Percentiles rank a stretch among this genome's conserved stretches.
Evolutionary conservation across 2,113 vertebrate genomes (phyloP).

Genomic region (Solea senegalensis): DNA sequence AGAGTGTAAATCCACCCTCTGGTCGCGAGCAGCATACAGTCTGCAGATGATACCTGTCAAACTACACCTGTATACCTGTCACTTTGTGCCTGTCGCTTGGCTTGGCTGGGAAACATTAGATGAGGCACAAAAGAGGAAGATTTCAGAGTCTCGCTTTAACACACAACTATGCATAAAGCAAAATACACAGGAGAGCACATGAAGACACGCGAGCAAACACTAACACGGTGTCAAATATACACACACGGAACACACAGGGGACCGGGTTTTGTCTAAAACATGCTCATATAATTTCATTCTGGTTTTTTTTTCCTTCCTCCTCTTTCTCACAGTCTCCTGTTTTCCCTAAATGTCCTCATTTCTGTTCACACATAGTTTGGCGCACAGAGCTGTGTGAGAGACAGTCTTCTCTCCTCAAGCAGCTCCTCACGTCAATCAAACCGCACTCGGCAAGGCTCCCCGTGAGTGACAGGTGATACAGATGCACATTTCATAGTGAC

Average conservation of each 20-base stretch:
- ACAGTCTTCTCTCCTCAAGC: conserved; percentile 59
- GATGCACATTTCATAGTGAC: conserved; percentile 75
- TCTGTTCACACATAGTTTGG: conserved; percentile 77
- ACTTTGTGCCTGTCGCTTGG: conserved; percentile 27
- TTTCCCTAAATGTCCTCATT: conserved; percentile 68
- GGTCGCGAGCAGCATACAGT: conserved; percentile 27
- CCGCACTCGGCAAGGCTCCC: conserved; percentile 53
- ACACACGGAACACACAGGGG: conserved; percentile 2
- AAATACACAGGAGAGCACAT: conserved; percentile 45
- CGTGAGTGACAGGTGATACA: conserved; percentile 77
- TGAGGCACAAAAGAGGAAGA: conserved; percentile 52
- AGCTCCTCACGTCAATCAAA: conserved; percentile 74
- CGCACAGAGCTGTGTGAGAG: conserved; percentile 64
- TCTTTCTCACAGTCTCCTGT: conserved; percentile 57
- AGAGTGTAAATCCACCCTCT: conserved; percentile 43
- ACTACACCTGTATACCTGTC: conserved; percentile 61
- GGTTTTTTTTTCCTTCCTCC: conserved; percentile 7
- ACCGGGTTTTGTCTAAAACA: neutral
- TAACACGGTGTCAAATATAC: conserved; percentile 48
- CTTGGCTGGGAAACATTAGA: conserved; percentile 54
- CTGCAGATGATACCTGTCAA: conserved; percentile 59
- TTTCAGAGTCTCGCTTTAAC: conserved; percentile 42
- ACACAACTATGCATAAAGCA: conserved; percentile 36
- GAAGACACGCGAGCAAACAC: conserved; percentile 31
- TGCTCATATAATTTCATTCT: conserved; percentile 9